These are phyloP conservation scores for Condylostylus longicornis DNA, from an alignment of 1,140 invertebrate genomes.

Conservation along the genomic window DNA sequence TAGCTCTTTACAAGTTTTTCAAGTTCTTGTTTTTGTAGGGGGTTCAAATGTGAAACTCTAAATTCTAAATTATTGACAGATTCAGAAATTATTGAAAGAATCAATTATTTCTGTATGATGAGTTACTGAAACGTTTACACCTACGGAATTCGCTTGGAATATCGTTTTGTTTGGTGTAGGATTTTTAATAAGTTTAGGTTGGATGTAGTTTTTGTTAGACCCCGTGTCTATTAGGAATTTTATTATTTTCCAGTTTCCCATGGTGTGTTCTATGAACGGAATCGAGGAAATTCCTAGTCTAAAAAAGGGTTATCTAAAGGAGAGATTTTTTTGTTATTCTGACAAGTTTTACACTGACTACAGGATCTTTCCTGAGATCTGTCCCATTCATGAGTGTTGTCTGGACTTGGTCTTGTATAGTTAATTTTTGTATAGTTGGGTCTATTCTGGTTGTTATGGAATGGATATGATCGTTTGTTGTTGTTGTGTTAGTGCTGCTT, in stretches of 20 bases:
- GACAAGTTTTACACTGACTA: too few relatives aligned
- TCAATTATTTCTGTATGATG: conserved; percentile 3
- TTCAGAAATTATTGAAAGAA: neutral
- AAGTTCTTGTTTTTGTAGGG: conserved; percentile 1
- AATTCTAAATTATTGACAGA: conserved; percentile 4
- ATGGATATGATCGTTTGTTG: too few relatives aligned
- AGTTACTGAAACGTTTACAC: conserved; percentile 1
- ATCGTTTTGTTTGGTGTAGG: conserved; percentile 1
- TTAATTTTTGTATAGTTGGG: too few relatives aligned
- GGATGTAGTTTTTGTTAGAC: conserved; percentile 8
- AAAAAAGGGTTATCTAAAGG: too few relatives aligned
- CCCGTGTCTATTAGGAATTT: conserved; percentile 8
- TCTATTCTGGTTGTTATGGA: too few relatives aligned
- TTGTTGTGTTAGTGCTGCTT: too few relatives aligned
- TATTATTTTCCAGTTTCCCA: conserved; percentile 3
- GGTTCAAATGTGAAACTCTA: neutral
- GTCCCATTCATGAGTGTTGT: too few relatives aligned
- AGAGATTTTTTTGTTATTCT: too few relatives aligned
- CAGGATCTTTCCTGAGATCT: too few relatives aligned
- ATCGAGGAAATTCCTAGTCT: conserved; percentile 8
- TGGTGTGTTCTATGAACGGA: conserved; percentile 4
- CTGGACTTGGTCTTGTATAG: too few relatives aligned
- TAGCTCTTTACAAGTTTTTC: neutral
- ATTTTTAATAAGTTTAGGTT: conserved; percentile 3
- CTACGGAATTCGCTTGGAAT: conserved; percentile 6